Evolutionary conservation across 1,140 invertebrate genomes (phyloP), one percentile per base, ranked within the genome.

Genomic region (Andricus grossulariae): DNA sequence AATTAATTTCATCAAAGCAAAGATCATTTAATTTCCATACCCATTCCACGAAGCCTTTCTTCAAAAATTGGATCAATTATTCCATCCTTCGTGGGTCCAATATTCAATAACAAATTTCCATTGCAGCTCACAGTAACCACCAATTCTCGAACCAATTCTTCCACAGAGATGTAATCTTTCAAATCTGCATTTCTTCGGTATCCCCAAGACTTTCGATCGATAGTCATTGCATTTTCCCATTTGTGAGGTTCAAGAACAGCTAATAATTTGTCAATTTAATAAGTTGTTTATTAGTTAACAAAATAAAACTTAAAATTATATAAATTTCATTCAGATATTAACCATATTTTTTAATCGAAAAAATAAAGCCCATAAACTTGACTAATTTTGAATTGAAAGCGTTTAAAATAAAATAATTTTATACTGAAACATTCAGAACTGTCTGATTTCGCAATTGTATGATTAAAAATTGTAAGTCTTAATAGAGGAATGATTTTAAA

Each of bases 141-240:
- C 8, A 98, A 87, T 81, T 94, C 93, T 75, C 91, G 90, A 0
- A 98, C 89, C 1, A 98, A 90, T 75, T 96, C 94, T 55, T 94
- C 86, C 12, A 94, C 93, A 12, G 93, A 94, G 13, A 96, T 88
- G 81, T 95, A 95, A 83, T 97, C 95, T 18, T 88, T 80, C 0
- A 97, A 80, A 4, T 88, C 88, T 50, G 96, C 94, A 86, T 96
- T 94, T 83, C 96, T 93, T 60, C 96, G 90, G 86, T 94, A 97
- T 3, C 97, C 97, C 97, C 98, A 99, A 0, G 97, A 97, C 21
- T 92, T 86, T 75, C 92, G 94, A 86, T 99, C 98, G 49, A 99
- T 90, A 0, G 97, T 98, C 93, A 99, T 97, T n/a, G 94, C 95
- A 88, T 97, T 97, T 89, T 98, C 97, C 96, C 96, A 98, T 90